Evolutionary conservation across 35 echinoderm and acorn worm species (phyloP), one percentile per base, ranked within the genome.

Genomic region (Heliocidaris tuberculata): DNA sequence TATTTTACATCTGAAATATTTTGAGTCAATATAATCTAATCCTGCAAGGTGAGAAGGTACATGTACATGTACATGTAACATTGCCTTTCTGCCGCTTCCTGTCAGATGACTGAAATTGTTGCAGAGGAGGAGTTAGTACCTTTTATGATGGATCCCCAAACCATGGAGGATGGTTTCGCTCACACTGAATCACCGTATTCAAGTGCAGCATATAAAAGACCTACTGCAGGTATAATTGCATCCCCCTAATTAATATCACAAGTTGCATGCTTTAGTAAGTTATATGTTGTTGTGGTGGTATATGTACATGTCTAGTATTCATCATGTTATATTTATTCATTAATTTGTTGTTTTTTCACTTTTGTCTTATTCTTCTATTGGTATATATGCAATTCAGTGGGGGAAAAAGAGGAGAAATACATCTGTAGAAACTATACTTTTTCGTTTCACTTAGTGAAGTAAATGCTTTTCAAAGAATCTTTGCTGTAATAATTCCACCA

Each of bases 81-180:
- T n/a, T 0, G 65, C 27, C 65, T 78, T 78, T 78, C 65, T 78
- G 21, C 27, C 65, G 65, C 65, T 78, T 19, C 65, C 87, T 32
- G 32, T 15, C 87, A 48, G 87, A 89, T 89, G 87, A 89, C 87
- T 32, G 87, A 89, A 5, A 6, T 89, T 32, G 32, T 48, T 19
- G 87, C 31, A 21, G 91, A 93, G 27, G 50, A 59, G 48, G 91
- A 93, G 91, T 48, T 93, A 48, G 91, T 93, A 27, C 91, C 91
- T 52, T 93, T 93, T 59, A 93, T 93, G 31, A 93, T 93, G 91
- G 91, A 93, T n/a, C 91, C 50, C 50, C 91, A 49, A 89, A 89
- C 19, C 5, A 4, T 89, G 87, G 87, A 47, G 29, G 48, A 30
- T 12, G 50, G 48, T 13, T 5, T 29, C 16, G 19, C 91, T 5